Evolutionary conservation across 2,113 vertebrate genomes (phyloP), one percentile per base, ranked within the genome.

Genomic region (Micromys minutus): DNA sequence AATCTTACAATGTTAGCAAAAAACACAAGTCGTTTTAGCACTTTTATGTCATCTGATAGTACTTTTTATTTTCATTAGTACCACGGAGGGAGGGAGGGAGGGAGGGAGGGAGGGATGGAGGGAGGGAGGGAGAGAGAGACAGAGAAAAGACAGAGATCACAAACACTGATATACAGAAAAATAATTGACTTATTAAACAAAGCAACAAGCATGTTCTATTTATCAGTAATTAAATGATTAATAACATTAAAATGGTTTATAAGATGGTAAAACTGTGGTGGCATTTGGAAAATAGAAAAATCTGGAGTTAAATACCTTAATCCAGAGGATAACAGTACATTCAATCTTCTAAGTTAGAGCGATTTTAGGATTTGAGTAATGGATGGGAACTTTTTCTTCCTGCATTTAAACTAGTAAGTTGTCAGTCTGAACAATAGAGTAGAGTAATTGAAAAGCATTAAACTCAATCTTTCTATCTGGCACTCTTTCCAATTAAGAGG

Each of bases 401-500:
- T 84, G 45, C 80, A 26, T 63, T 95, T 92, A 93, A 94, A 85
- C 47, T 84, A 87, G 61, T 92, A 94, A 91, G 42, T 75, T 92
- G 42, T 83, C 80, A 47, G 6, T 52, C 42, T 0, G 69, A 84
- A 89, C 21, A 80, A 87, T 12, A 86, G 17, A 39, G 21, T 81
- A 83, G 77, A 87, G 21, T 67, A 95, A 97, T 67, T 81, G 57
- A 84, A 97, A 94, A 93, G 52, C 57, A 75, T 89, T 96, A 94
- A 95, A 94, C 36, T 86, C 86, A 84, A 91, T 95, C 65, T 87
- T 96, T 59, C 79, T 57, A 90, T 85, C 67, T 91, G 79, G 42
- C 31, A 71, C 13, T 94, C 89, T 95, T 90, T 11, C 57, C 69
- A 95, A 87, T 89, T 97, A 91, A 95, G 63, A 94, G 83, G 83